Evolutionary conservation across 2,888 invertebrate species (phyloP), one percentile per base, ranked within the genome.

Genomic region (Branchipolynoe longqiensis): DNA sequence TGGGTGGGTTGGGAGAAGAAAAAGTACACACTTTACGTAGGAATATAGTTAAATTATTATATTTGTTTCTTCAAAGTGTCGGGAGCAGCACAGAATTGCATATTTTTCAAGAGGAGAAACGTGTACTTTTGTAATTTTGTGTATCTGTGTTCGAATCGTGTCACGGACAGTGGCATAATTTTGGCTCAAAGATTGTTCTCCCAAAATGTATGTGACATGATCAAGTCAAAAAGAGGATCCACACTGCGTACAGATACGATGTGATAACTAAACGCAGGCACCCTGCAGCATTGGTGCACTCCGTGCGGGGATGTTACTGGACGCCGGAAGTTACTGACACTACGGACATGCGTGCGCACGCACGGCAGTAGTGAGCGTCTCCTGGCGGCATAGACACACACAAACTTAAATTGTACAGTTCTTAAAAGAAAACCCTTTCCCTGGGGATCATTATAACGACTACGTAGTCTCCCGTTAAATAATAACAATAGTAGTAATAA

Each of bases 11-110:
- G n/a, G n/a, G n/a, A n/a, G n/a, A n/a, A n/a, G n/a, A n/a, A n/a
- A n/a, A n/a, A 36, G 58, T 22, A 74, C 41, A 54, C 18, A 69
- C 31, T 25, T 78, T 78, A 58, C n/a, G 58, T 58, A 82, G 82
- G 82, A 58, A 82, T 41, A 38, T 82, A 82, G 82, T 58, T 82
- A 82, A 82, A 82, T 82, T 82, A 82, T 58, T 82, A 38, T 82
- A 56, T 58, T 56, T 82, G 36, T 78, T 54, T 78, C 82, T 28
- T 38, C 78, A 14, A 40, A 28, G 25, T 25, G 78, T 58, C 25
- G 59, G 59, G 82, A 54, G 36, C 31, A 25, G 58, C 58, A 82
- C 82, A 82, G 82, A 82, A 82, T 82, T 82, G 82, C 82, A 82
- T 82, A 82, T 82, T 82, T 82, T 82, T 58, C 82, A 58, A 22